Evolutionary conservation across 2,113 vertebrate genomes (phyloP).

Genomic region (Pundamilia nyererei): DNA sequence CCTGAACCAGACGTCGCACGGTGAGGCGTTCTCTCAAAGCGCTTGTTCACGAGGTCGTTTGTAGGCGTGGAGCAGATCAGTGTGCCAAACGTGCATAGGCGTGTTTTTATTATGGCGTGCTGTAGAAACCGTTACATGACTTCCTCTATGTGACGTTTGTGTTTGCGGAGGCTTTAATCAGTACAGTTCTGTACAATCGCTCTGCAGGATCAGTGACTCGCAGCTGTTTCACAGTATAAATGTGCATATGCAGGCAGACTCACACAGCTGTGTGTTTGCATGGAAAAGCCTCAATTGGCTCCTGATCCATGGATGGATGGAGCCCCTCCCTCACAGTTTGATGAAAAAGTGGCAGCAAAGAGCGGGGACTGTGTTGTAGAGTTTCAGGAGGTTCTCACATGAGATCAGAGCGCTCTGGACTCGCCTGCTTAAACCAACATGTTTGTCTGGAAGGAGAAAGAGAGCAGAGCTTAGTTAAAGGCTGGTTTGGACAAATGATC

Average conservation of each 20-base stretch:
- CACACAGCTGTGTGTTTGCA: background rate
- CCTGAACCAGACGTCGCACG: slow-evolving; percentile 73
- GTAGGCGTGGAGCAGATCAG: background rate
- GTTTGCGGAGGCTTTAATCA: background rate
- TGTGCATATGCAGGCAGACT: background rate
- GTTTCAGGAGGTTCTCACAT: background rate
- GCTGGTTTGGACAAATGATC: background rate
- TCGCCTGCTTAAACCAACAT: background rate
- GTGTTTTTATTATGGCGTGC: background rate
- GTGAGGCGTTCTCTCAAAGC: slow-evolving; percentile 50
- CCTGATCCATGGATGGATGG: background rate
- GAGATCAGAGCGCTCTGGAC: background rate
- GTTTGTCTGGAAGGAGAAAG: background rate
- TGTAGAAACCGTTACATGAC: background rate
- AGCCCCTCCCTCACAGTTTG: background rate
- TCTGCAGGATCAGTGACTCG: background rate
- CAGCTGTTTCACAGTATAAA: background rate
- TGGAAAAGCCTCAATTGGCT: background rate
- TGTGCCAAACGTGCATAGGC: background rate
- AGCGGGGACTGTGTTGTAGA: background rate
- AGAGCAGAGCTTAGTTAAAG: background rate
- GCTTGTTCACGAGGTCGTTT: background rate
- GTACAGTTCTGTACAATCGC: background rate
- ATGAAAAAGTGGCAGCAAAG: background rate
- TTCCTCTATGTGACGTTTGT: background rate